Base-by-base conservation (phyloP, 1,140 invertebrate genomes). In the Brachionus manjavacas region DNA sequence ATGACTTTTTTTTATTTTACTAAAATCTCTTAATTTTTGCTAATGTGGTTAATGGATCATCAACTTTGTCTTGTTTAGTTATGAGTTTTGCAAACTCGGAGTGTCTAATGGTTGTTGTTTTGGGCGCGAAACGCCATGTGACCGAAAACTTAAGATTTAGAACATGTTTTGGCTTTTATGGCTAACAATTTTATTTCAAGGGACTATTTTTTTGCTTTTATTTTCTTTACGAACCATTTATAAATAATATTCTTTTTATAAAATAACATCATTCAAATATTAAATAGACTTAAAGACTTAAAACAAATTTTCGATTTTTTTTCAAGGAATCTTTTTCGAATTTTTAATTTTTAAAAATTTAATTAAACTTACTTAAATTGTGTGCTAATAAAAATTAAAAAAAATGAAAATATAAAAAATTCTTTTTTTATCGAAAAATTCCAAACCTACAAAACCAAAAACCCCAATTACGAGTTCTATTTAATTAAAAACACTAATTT, bases 371-470 rank as follows among this genome's bases (percentile, higher is more conserved):
- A 72, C 35, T 72, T 72, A 72, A 72, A 72, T 72, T 72, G 68
- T 72, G 68, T 72, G 68, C 68, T 72, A 72, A 72, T 72, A 72
- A 72, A 72, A 72, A 72, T 72, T 28, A n/a, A 72, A 72, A 72
- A 72, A 72, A 72, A 72, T 41, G 39, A 72, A 72, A 72, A 72
- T 41, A 41, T 39, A 72, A 39, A 41, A 72, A 41, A 16, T 6
- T 72, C 66, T 72, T 72, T 72, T 20, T 72, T 72, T 72, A 35
- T 35, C 31, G 3, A 35, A 35, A 35, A 7, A 35, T 6, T 6
- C 31, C 4, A 4, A 35, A 35, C 1, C 31, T 35, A 6, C 31
- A 6, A 35, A 35, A 35, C n/a, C n/a, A n/a, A 35, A 35, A 35
- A 35, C 7, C 7, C 31, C 3, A 35, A 35, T 35, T 35, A 35